Base-by-base conservation (phyloP, 2,797 vertebrate species). In the Eidolon dupreanum region DNA sequence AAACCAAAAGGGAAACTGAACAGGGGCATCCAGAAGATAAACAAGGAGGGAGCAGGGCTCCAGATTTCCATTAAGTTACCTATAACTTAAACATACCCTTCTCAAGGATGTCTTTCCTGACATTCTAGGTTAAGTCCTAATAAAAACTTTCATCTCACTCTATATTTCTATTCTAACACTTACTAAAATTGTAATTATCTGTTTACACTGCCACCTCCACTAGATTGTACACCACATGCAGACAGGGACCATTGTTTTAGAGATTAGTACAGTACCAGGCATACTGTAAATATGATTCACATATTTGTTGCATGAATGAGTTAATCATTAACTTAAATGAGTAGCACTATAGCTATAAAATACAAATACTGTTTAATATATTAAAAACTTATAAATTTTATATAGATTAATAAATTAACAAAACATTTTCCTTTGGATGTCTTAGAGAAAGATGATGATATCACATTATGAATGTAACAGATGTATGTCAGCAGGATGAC, bases 321-420 rank as follows among this genome's bases (percentile, higher is more conserved):
- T 77, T 68, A 61, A 61, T 66, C 61, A 90, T 70, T 73, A 81
- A 85, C 24, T 89, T 83, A 95, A 78, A 74, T 71, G 13, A 90
- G 49, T 73, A 49, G 20, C 31, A 93, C 55, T 38, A 33, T 53
- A 53, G 82, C n/a, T 65, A 6, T 24, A 93, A 74, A 94, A 77
- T 85, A 92, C 16, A 88, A 96, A 86, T 28, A 79, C 3, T 63
- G 12, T 26, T 79, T 61, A 90, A 59, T 71, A 88, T 51, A 82
- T 83, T 93, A 61, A 94, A 66, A 88, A 79, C 11, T 63, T 75
- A 71, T 20, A 75, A 94, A 68, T 81, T 84, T 85, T 95, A 38
- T 49, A 82, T 2, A 61, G 26, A 88, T 5, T 57, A 81, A 93
- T 20, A 78, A 84, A 92, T 33, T 33, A 83, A 78, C 65, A 84